Evolutionary conservation across 2,888 invertebrate genomes (phyloP).

Genomic region (Papilio elwesi): DNA sequence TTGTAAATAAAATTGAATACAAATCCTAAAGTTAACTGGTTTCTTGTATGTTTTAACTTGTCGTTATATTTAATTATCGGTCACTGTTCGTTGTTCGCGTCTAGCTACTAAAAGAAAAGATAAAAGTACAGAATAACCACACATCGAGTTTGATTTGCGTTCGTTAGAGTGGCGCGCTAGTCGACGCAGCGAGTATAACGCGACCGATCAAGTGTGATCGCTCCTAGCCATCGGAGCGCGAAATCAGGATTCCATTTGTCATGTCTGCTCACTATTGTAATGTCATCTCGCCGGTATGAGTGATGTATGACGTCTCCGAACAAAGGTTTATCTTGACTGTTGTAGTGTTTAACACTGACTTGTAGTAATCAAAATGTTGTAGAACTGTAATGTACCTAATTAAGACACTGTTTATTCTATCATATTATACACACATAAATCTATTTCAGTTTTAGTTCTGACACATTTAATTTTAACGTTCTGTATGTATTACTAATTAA

Average conservation of each 20-base stretch:
- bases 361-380: background rate
- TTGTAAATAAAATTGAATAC: constrained; percentile 5
- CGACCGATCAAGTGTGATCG: constrained; percentile 11
- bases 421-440: background rate
- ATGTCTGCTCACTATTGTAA: constrained; percentile 31
- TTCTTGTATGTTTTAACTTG: constrained; percentile 9
- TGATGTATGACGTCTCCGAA: constrained; percentile 1
- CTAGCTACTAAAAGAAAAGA: constrained; percentile 24
- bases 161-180: constrained; percentile 6
- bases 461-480: no score
- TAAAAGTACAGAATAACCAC: constrained; percentile 25
- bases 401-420: background rate
- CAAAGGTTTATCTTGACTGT: constrained; percentile 27
- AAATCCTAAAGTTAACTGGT: constrained; percentile 3
- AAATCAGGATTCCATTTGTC: constrained; percentile 25
- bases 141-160: constrained; percentile 8
- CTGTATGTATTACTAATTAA: no score
- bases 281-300: constrained; percentile 21
- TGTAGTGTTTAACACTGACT: background rate
- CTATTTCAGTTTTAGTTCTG: no score
- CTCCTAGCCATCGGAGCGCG: constrained; percentile 6
- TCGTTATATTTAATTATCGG: constrained; percentile 26
- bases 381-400: background rate
- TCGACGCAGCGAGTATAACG: constrained; percentile 2
- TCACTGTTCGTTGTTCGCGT: constrained; percentile 18